Conservation (phyloP, 2,888 invertebrate genomes). For the Antheraea yamamai region DNA sequence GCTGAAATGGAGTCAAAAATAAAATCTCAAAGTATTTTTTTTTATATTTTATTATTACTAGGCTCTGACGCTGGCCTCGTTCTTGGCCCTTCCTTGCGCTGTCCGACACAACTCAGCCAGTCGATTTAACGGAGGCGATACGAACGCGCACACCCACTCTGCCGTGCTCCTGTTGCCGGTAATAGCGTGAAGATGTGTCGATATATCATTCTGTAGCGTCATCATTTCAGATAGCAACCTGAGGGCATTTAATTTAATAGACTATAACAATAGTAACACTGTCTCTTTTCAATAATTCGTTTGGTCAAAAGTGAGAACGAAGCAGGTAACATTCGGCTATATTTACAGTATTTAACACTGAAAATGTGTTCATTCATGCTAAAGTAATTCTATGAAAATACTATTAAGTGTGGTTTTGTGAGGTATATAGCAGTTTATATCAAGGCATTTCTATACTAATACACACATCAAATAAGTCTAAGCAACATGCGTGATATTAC, state of each 20-base stretch:
- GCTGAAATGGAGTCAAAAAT: neutral
- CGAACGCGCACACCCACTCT: slow-evolving; percentile 83
- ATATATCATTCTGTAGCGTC: slow-evolving; percentile 77
- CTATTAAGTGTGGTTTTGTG: no score
- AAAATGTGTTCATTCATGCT: no score
- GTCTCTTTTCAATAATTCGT: no score
- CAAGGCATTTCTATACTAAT: no score
- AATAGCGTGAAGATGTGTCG: slow-evolving; percentile 73
- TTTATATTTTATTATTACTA: neutral
- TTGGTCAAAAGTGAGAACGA: no score
- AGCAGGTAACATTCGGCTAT: no score
- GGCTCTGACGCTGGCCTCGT: slow-evolving; percentile 37
- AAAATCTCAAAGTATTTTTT: neutral
- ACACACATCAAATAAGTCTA: no score
- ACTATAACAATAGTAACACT: no score
- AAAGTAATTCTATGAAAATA: no score
- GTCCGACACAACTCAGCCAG: slow-evolving; percentile 61
- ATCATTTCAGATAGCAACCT: slow-evolving; percentile 36
- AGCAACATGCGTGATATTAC: no score
- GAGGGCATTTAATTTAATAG: slow-evolving; percentile 19
- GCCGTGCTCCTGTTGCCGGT: slow-evolving; percentile 83
- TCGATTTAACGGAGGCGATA: slow-evolving; percentile 65
- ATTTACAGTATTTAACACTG: no score
- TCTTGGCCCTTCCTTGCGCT: slow-evolving; percentile 32
- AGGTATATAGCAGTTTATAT: no score